Percentiles rank a stretch among this genome's conserved stretches.
Conservation (phyloP, 2,797 vertebrate species). For the Gallinago solitaria region DNA sequence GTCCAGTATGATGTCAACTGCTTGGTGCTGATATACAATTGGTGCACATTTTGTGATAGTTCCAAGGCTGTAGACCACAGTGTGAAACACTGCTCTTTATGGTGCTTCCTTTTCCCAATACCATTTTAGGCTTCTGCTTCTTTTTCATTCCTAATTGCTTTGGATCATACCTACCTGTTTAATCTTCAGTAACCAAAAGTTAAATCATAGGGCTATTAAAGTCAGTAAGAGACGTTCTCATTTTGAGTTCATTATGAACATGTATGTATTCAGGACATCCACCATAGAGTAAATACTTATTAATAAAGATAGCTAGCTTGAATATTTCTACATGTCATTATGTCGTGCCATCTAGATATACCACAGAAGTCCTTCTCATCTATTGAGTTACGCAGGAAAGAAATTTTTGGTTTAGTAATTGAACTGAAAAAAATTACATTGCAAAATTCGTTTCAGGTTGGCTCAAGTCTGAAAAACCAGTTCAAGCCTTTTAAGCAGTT, state of each 20-base stretch:
- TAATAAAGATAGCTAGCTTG: not conserved
- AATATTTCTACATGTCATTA: not conserved
- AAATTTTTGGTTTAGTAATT: not conserved
- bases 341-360: not conserved
- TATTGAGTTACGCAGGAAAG: not conserved
- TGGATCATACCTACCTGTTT: not conserved
- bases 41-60: not conserved
- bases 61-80: not conserved
- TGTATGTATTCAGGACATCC: not conserved
- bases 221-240: not conserved
- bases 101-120: not conserved
- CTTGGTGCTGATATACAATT: accelerated
- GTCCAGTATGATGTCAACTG: not conserved
- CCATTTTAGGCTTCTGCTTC: not conserved
- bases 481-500: not conserved
- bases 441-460: not conserved
- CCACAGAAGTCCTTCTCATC: not conserved
- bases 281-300: not conserved
- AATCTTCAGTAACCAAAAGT: not conserved
- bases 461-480: not conserved
- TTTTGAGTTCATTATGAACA: not conserved
- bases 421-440: not conserved
- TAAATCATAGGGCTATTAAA: not conserved
- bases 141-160: not conserved
- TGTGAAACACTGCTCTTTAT: not conserved